Conservation (phyloP, 2,888 invertebrate genomes). For the Microdon myrmicae region DNA sequence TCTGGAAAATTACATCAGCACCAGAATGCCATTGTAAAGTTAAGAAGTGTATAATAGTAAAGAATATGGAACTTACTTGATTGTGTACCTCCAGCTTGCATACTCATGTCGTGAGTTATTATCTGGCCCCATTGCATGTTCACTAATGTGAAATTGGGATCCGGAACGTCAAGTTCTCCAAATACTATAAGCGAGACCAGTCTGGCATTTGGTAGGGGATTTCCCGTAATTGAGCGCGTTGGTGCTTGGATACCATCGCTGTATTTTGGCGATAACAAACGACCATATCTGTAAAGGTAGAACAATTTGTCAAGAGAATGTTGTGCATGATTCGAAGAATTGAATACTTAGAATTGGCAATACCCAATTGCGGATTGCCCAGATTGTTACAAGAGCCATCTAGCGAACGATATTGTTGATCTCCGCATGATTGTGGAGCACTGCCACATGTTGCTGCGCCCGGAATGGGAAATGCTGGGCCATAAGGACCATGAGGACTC, state of each 20-base stretch:
- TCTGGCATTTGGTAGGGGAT: constrained; percentile 76
- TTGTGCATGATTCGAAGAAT: too few relatives aligned
- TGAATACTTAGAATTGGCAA: constrained; percentile 75
- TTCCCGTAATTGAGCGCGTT: constrained; percentile 73
- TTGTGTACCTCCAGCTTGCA: constrained; percentile 71
- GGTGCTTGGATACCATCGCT: constrained; percentile 70
- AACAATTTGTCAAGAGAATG: constrained; percentile 8
- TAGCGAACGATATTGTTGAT: constrained; percentile 74
- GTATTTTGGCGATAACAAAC: constrained; percentile 67
- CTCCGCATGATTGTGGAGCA: constrained; percentile 60
- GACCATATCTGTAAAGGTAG: constrained; percentile 62
- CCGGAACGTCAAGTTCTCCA: constrained; percentile 76
- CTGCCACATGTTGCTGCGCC: constrained; percentile 58
- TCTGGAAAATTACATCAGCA: constrained; percentile 61
- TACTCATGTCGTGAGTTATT: constrained; percentile 71
- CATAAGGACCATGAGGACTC: constrained; percentile 55
- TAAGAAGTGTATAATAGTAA: not conserved
- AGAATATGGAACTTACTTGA: constrained; percentile 71
- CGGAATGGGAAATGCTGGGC: constrained; percentile 57
- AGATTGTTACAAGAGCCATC: constrained; percentile 97
- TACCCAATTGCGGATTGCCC: constrained; percentile 83
- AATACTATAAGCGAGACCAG: constrained; percentile 77
- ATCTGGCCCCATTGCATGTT: constrained; percentile 76
- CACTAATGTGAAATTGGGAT: constrained; percentile 78
- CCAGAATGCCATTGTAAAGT: not conserved